These are phyloP conservation scores for Halcyon chelicuti DNA, from an alignment of 2,797 vertebrate species.

Conservation along the genomic window DNA sequence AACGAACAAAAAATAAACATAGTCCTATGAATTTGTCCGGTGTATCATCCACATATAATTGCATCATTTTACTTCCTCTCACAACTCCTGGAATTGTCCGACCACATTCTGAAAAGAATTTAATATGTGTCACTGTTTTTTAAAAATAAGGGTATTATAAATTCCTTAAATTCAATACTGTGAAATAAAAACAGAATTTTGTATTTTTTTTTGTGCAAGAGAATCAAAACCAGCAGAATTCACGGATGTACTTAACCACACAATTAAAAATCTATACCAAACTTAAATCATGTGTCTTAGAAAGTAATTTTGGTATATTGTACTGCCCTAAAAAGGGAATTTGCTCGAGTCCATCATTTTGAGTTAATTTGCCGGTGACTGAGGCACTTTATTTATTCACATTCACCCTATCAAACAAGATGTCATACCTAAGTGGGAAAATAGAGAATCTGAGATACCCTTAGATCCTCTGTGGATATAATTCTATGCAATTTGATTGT, in stretches of 20 bases:
- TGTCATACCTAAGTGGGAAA: neutral
- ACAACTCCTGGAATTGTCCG: slow-evolving; percentile 71
- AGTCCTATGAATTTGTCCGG: slow-evolving; percentile 73
- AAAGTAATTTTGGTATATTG: neutral
- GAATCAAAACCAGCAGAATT: neutral
- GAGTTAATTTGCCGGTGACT: neutral
- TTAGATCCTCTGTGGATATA: neutral
- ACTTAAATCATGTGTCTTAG: rapidly evolving
- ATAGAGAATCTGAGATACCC: neutral
- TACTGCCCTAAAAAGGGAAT: neutral
- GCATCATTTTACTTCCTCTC: slow-evolving; percentile 79
- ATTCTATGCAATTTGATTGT: neutral
- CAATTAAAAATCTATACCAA: neutral
- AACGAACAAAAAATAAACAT: slow-evolving; percentile 81
- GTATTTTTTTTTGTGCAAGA: neutral
- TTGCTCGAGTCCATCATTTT: neutral
- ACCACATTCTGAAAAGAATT: slow-evolving; percentile 83
- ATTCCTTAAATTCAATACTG: neutral
- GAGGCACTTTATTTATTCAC: neutral
- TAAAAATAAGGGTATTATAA: neutral
- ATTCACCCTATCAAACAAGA: neutral
- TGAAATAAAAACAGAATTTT: neutral
- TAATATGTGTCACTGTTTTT: neutral
- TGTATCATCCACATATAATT: slow-evolving; percentile 75
- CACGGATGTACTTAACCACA: neutral